Evolutionary conservation across 2,797 vertebrate species (phyloP), one percentile per base, ranked within the genome.

Genomic region (Myotis pilosus): DNA sequence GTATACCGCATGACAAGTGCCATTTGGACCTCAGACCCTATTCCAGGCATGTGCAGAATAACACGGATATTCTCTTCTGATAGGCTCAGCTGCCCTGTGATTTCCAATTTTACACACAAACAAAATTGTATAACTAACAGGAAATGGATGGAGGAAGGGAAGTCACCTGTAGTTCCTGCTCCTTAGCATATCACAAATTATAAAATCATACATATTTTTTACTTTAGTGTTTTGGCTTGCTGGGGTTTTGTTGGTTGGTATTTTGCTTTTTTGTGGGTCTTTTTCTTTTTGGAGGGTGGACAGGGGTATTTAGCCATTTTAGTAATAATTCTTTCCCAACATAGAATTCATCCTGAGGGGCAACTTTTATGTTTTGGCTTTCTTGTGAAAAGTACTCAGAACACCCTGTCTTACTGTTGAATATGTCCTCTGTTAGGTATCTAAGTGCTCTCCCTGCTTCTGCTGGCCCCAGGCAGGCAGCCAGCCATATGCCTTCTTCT

Each of bases 221-320:
- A 87, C 72, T 81, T 78, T 11, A 41, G 12, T 96, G 72, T 25
- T 94, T 91, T 64, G 33, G 44, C 88, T 82, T 94, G 49, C 55
- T 94, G 13, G 23, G 23, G 13, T 66, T 82, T 68, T 74, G 11
- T 85, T 90, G 69, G 64, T 49, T 90, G 62, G 16, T 55, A 23
- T 83, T 78, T 92, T 62, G 82, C 11, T 23, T 76, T 28, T 53
- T 33, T 53, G 30, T 33, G 49, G 64, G 74, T 25, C 22, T 80
- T 91, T 68, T 25, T 69, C 22, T 60, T 85, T 78, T 71, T 47
- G 28, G 8, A 64, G 17, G 5, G 17, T 28, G 8, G 44, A 20
- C 17, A 6, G 47, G 19, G 8, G 9, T 41, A 1, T 64, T 68
- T 76, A 49, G 49, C 86, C 51, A 57, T 82, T 88, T 88, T 87